These are phyloP conservation scores for Corydoras maculifer DNA, from an alignment of 2,113 vertebrate species.

Conservation along the genomic window DNA sequence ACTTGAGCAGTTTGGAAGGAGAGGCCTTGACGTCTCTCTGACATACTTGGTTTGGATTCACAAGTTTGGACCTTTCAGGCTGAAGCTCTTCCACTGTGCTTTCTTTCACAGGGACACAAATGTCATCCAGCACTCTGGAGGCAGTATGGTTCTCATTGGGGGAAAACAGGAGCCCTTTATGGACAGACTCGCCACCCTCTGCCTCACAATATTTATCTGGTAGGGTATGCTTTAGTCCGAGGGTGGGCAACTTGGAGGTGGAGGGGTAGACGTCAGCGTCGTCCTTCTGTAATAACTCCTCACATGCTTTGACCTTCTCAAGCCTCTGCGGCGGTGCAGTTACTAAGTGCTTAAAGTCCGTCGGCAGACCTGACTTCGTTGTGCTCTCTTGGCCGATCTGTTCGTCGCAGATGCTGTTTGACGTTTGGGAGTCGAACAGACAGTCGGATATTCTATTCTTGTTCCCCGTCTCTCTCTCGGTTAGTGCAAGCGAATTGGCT, in stretches of 20 bases:
- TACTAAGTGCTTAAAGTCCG: slow-evolving; percentile 45
- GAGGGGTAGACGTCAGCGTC: slow-evolving; percentile 42
- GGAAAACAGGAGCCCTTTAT: slow-evolving; percentile 47
- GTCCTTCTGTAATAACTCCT: slow-evolving; percentile 33
- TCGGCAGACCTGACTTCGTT: slow-evolving; percentile 21
- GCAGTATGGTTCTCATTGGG: slow-evolving; percentile 31
- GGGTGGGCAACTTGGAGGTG: slow-evolving; percentile 51
- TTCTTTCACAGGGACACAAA: slow-evolving; percentile 50
- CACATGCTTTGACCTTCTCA: slow-evolving; percentile 24
- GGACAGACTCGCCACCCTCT: slow-evolving; percentile 40
- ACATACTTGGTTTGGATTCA: slow-evolving; percentile 61
- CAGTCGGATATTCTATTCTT: slow-evolving; percentile 31
- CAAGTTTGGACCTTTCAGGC: slow-evolving; percentile 63
- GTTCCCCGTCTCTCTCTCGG: slow-evolving; percentile 26
- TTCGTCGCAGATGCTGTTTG: slow-evolving; percentile 27
- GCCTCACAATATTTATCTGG: slow-evolving; percentile 47
- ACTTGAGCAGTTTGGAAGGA: slow-evolving; percentile 78
- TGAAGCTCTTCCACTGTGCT: slow-evolving; percentile 41
- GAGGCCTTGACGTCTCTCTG: slow-evolving; percentile 43
- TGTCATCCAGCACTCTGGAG: slow-evolving; percentile 33
- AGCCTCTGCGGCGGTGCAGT: slow-evolving; percentile 30
- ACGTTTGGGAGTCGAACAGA: slow-evolving; percentile 25
- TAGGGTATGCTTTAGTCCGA: slow-evolving; percentile 45
- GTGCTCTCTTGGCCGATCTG: slow-evolving; percentile 19
- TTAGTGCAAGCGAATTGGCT: slow-evolving; percentile 20